Conservation (phyloP, 2,888 invertebrate species). For the Agriopis marginaria region DNA sequence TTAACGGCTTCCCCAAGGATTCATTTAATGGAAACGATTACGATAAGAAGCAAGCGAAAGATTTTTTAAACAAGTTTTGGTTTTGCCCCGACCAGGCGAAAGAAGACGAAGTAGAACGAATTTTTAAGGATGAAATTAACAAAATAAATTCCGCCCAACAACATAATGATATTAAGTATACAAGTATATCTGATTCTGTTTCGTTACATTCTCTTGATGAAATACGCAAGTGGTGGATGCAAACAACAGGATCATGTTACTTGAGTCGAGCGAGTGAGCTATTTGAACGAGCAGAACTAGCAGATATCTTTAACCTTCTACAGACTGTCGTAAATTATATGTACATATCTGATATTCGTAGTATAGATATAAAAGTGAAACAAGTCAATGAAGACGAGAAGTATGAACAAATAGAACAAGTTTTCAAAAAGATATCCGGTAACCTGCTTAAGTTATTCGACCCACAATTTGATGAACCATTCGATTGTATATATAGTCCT, state of each 20-base stretch:
- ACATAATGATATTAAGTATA: background rate
- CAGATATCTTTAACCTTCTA: slow-evolving; percentile 55
- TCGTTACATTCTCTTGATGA: slow-evolving; percentile 33
- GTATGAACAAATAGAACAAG: too few relatives aligned
- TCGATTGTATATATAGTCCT: background rate
- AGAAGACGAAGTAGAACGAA: slow-evolving; percentile 52
- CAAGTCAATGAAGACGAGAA: background rate
- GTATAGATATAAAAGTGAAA: slow-evolving; percentile 8
- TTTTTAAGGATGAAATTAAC: background rate
- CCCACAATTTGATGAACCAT: background rate
- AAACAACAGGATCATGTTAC: slow-evolving; percentile 47
- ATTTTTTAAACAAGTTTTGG: slow-evolving; percentile 56
- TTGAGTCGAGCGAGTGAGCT: slow-evolving; percentile 49
- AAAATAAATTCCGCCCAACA: background rate
- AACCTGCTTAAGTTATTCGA: background rate
- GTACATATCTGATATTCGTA: slow-evolving; percentile 32
- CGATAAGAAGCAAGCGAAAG: slow-evolving; percentile 50
- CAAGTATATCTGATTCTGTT: slow-evolving; percentile 44
- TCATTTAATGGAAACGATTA: slow-evolving; percentile 48
- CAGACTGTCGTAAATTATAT: slow-evolving; percentile 54
- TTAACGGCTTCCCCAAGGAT: background rate
- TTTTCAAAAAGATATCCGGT: background rate
- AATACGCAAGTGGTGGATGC: slow-evolving; percentile 6
- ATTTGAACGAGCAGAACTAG: slow-evolving; percentile 55
- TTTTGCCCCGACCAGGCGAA: slow-evolving; percentile 60